Percentiles rank a stretch among this genome's conserved stretches.
Conservation (phyloP, 2,113 vertebrate genomes). For the Eulemur rufifrons region DNA sequence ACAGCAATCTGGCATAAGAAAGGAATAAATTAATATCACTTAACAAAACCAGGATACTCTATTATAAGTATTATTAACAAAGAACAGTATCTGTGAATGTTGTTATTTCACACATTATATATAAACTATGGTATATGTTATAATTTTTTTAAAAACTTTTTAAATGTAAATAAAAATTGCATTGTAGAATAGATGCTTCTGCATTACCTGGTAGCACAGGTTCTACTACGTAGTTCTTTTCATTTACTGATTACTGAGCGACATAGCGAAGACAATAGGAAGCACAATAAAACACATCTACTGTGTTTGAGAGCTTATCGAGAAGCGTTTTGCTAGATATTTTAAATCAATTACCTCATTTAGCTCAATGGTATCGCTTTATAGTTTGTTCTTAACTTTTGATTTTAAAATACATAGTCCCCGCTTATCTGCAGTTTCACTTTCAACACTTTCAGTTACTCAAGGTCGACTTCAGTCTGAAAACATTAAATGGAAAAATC, state of each 20-base stretch:
- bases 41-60: not conserved
- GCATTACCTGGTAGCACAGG: not conserved
- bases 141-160: slow-evolving; percentile 10
- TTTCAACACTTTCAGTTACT: not conserved
- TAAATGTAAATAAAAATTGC: slow-evolving; percentile 21
- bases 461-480: not conserved
- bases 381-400: not conserved
- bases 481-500: not conserved
- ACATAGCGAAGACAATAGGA: not conserved
- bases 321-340: not conserved
- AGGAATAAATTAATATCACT: not conserved
- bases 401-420: not conserved
- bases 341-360: slow-evolving; percentile 38
- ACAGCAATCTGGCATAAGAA: not conserved
- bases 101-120: not conserved
- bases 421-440: not conserved
- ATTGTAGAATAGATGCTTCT: not conserved
- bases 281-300: not conserved
- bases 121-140: not conserved
- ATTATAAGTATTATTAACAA: not conserved
- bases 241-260: slow-evolving; percentile 7
- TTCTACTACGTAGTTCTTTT: slow-evolving; percentile 5
- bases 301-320: not conserved
- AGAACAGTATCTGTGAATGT: not conserved
- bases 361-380: not conserved